Evolutionary conservation across 2,797 vertebrate species (phyloP).

Genomic region (Phoxinus dragarum): DNA sequence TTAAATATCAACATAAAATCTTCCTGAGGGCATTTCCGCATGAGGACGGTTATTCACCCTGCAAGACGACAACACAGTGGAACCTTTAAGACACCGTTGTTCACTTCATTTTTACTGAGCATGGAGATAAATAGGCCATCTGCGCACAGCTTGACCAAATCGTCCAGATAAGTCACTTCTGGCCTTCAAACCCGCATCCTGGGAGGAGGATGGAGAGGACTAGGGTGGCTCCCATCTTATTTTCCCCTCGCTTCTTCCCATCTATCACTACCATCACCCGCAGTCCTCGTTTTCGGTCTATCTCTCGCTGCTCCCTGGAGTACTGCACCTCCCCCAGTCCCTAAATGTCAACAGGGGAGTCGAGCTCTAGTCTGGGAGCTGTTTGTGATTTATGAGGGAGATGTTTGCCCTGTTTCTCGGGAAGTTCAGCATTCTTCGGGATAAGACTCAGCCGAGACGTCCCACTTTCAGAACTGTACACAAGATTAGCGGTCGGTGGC

Average conservation of each 20-base stretch:
- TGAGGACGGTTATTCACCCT: not conserved
- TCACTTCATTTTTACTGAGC: constrained; percentile 11
- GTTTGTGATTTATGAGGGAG: constrained; percentile 59
- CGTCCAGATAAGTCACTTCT: constrained; percentile 50
- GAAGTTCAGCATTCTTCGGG: constrained; percentile 53
- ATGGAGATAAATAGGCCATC: constrained; percentile 31
- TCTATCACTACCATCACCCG: constrained; percentile 46
- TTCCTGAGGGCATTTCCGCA: not conserved
- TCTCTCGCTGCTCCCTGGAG: constrained; percentile 46
- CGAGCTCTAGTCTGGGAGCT: constrained; percentile 56
- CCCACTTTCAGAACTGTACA: constrained; percentile 38
- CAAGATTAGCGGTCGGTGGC: constrained; percentile 30
- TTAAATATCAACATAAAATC: not conserved
- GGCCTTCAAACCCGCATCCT: constrained; percentile 49
- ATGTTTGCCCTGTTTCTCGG: constrained; percentile 50
- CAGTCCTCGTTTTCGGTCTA: constrained; percentile 38
- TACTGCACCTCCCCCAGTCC: constrained; percentile 34
- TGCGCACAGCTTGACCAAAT: constrained; percentile 29
- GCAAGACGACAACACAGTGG: not conserved
- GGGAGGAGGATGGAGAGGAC: constrained; percentile 28
- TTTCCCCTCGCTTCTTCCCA: constrained; percentile 37
- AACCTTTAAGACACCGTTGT: not conserved
- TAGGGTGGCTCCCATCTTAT: constrained; percentile 44
- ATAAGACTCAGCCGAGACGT: constrained; percentile 44
- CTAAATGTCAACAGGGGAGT: constrained; percentile 60